Percentiles rank a stretch among this genome's conserved stretches.
Conservation (phyloP, 2,797 vertebrate genomes). For the Acomys russatus region DNA sequence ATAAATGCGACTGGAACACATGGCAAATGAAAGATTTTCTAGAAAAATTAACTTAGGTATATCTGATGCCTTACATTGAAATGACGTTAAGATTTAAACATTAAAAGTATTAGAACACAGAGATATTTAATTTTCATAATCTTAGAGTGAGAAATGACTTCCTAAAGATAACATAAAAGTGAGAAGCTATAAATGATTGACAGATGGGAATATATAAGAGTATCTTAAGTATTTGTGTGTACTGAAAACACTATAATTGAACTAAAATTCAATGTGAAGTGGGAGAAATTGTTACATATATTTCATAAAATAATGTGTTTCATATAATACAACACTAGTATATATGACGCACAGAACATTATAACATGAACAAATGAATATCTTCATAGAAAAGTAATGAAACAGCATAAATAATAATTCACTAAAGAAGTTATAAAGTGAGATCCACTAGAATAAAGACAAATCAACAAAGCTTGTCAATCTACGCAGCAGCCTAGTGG, state of each 20-base stretch:
- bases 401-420: slow-evolving; percentile 5
- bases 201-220: neutral
- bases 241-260: slow-evolving; percentile 39
- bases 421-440: slow-evolving; percentile 20
- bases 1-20: slow-evolving; percentile 26
- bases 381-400: neutral
- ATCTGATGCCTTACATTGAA: slow-evolving; percentile 35
- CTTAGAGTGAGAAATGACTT: slow-evolving; percentile 15
- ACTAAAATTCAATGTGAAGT: neutral
- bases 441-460: neutral
- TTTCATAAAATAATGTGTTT: neutral
- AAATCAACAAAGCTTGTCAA: slow-evolving; percentile 44
- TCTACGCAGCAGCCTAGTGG: neutral
- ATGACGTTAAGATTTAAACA: slow-evolving; percentile 37
- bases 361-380: slow-evolving; percentile 46
- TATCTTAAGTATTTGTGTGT: slow-evolving; percentile 39
- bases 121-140: slow-evolving; percentile 63
- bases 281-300: neutral
- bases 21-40: neutral
- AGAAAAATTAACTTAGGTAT: slow-evolving; percentile 14
- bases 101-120: neutral
- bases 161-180: slow-evolving; percentile 55
- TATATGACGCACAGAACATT: slow-evolving; percentile 22
- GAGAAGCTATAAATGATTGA: slow-evolving; percentile 15
- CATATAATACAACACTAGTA: slow-evolving; percentile 5